Evolutionary conservation across 2,113 vertebrate species (phyloP).

Genomic region (Ovis canadensis): DNA sequence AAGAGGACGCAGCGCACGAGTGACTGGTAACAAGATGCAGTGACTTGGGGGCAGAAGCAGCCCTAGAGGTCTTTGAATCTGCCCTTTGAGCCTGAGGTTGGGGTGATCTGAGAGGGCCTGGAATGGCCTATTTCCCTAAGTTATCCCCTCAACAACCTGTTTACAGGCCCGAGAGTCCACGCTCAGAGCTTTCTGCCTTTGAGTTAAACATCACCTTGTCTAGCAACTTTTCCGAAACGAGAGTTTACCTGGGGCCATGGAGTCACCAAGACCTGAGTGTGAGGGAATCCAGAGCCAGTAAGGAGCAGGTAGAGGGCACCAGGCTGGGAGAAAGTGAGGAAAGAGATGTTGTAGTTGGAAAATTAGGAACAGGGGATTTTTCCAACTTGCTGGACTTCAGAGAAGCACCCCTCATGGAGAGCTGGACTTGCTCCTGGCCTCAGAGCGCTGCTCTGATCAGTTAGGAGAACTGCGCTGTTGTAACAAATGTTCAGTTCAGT

Average conservation of each 20-base stretch:
- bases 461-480: not conserved
- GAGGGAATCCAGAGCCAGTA: not conserved
- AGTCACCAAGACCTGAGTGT: not conserved
- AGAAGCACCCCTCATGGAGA: no score
- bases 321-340: not conserved
- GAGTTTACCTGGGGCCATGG: not conserved
- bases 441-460: not conserved
- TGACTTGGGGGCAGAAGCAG: not conserved
- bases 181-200: not conserved
- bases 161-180: not conserved
- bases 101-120: not conserved
- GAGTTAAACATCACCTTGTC: not conserved
- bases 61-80: not conserved
- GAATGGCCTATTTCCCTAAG: not conserved
- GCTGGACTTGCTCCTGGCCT: not conserved
- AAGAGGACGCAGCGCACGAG: accelerated
- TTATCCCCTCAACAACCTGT: not conserved
- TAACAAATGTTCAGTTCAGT: not conserved
- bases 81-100: not conserved
- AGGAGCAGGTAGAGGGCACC: not conserved
- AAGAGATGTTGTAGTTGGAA: not conserved
- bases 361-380: not conserved
- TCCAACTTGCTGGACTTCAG: not conserved
- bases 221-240: not conserved
- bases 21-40: not conserved